These are phyloP conservation scores for Ciconia nigra DNA, from an alignment of 2,797 vertebrate species.

Conservation along the genomic window DNA sequence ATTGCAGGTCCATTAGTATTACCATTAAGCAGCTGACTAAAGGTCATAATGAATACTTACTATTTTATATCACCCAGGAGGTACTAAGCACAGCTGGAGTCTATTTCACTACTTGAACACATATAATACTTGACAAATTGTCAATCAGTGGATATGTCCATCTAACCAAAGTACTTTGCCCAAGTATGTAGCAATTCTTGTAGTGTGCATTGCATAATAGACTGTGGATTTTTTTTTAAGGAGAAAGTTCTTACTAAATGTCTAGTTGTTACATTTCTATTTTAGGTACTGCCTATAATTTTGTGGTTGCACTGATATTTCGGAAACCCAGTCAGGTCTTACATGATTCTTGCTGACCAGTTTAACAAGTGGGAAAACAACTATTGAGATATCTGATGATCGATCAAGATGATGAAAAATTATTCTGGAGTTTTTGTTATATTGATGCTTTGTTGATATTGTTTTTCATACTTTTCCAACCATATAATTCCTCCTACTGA, in stretches of 20 bases:
- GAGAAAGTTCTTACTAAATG: neutral
- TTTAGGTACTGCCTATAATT: neutral
- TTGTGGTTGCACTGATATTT: neutral
- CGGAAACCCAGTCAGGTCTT: neutral
- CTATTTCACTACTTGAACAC: constrained; percentile 38
- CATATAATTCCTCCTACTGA: neutral
- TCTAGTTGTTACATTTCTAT: neutral
- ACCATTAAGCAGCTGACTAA: constrained; percentile 55
- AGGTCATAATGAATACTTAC: constrained; percentile 66
- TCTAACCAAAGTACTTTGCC: constrained; percentile 16
- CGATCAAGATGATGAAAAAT: neutral
- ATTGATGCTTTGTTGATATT: neutral
- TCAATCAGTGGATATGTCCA: constrained; percentile 21
- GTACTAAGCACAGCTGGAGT: constrained; percentile 48
- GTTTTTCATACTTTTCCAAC: neutral
- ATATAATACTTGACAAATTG: constrained; percentile 38
- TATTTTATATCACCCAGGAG: constrained; percentile 63
- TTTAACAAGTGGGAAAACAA: neutral
- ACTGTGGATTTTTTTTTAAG: neutral
- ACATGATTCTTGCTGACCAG: neutral
- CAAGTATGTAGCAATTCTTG: neutral
- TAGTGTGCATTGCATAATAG: neutral
- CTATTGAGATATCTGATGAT: neutral
- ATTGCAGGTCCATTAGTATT: constrained; percentile 56
- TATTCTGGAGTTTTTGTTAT: neutral